A percentile compares a stretch with the other conserved stretches of the same genome.
Evolutionary conservation across 1,140 invertebrate genomes (phyloP).

Genomic region (Nebria ingens): DNA sequence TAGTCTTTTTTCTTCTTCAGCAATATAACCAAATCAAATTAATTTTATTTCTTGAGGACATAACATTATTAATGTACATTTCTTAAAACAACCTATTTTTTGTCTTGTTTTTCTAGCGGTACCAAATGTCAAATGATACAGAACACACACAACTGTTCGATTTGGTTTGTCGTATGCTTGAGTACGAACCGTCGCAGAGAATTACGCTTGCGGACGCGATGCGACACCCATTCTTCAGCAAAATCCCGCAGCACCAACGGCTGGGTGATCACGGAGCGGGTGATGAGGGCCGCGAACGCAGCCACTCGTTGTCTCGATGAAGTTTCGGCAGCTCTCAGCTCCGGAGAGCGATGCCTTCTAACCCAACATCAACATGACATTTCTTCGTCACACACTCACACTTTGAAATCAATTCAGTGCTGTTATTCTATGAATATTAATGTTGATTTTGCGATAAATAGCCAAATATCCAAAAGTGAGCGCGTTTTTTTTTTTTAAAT

Average conservation of each 20-base stretch:
- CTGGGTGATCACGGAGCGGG: constrained; percentile 47
- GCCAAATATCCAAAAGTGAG: no score
- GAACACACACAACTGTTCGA: constrained; percentile 92
- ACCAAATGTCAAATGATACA: constrained; percentile 76
- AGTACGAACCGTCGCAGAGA: constrained; percentile 87
- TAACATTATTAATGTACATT: no score
- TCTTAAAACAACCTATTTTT: no score
- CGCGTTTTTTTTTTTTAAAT: no score
- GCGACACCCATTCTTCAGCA: constrained; percentile 86
- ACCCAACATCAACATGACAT: constrained; percentile 6
- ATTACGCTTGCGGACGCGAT: constrained; percentile 84
- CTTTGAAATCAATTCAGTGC: constrained; percentile 1
- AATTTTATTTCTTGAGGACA: constrained; percentile 8
- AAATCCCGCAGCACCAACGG: constrained; percentile 62
- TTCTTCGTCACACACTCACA: neutral
- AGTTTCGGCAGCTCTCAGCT: constrained; percentile 31
- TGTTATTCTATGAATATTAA: neutral
- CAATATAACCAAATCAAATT: neutral
- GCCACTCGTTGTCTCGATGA: constrained; percentile 52
- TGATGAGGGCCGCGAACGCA: constrained; percentile 44
- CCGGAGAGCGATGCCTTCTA: constrained; percentile 11
- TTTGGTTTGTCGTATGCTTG: constrained; percentile 89
- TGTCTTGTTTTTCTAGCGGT: constrained; percentile 59
- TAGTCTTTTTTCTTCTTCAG: no score
- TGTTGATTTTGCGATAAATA: neutral